A percentile compares a stretch with the other conserved stretches of the same genome.
phyloP scores from a whole-genome alignment of 2,888 invertebrate species.

The Ctena decussata region DNA sequence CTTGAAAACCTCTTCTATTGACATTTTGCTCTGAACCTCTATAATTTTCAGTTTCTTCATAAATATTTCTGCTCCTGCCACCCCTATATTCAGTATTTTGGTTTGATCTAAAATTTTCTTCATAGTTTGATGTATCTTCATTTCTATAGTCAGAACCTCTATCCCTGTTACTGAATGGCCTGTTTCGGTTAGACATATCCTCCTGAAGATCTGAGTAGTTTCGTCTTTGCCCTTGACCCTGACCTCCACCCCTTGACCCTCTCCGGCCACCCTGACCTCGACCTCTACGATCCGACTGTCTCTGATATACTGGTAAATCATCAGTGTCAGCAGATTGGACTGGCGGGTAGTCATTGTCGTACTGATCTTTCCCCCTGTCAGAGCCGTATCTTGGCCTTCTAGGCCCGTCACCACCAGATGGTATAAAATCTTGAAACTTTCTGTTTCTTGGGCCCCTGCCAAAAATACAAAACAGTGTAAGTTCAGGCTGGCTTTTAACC shows the following conservation, averaged over 20 bases:
- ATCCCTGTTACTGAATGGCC: background rate
- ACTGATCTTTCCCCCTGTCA: conserved; percentile 13
- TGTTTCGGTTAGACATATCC: conserved; percentile 20
- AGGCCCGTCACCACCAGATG: conserved; percentile 15
- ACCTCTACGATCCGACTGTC: conserved; percentile 30
- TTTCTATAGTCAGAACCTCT: conserved; percentile 1
- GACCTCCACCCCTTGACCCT: background rate
- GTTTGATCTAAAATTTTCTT: background rate
- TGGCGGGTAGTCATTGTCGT: background rate
- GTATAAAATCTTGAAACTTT: conserved; percentile 60
- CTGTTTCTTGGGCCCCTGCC: conserved; percentile 39
- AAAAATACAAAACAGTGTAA: background rate
- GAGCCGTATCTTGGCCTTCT: conserved; percentile 18
- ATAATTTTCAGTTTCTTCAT: background rate
- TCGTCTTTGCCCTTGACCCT: conserved; percentile 13
- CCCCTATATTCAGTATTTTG: background rate
- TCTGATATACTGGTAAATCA: conserved; percentile 18
- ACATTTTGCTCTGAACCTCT: background rate
- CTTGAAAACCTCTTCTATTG: background rate
- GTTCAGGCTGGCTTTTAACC: no score
- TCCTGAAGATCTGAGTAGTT: conserved; percentile 49
- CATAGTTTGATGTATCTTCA: background rate
- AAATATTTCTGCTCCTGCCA: background rate
- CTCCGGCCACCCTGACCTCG: conserved; percentile 22
- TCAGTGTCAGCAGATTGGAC: background rate